Evolutionary conservation across 2,113 vertebrate species (phyloP), one percentile per base, ranked within the genome.

Genomic region (Hystrix cristata): DNA sequence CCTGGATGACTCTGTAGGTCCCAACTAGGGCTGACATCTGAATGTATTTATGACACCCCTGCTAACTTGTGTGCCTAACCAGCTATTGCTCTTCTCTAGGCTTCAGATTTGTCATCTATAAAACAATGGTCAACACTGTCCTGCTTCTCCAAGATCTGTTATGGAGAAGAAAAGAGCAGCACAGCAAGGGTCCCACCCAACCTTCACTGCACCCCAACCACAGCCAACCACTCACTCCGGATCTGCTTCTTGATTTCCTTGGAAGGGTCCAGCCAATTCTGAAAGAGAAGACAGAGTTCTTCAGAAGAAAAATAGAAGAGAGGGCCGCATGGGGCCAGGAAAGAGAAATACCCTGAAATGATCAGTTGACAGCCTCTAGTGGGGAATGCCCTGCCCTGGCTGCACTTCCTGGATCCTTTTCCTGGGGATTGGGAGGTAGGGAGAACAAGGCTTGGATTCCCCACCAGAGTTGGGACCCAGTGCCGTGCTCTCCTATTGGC

Each of bases 201-300:
- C 84, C 82, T 43, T 27, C 53, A n/a, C 65, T 18, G 1, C 5
- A 6, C 16, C 43, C 57, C 87, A 79, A 19, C 27, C 82, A 23
- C 21, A 1, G 74, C 53, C 0, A 4, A 64, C 94, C 90, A 99
- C 99, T 99, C 98, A 99, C 99, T 99, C 98, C 99, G 99, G 98
- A 99, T 99, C 98, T 99, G 99, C 98, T 99, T 99, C 99, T 99
- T 99, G 98, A 99, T 99, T 98, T 99, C 99, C 98, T 99, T 99
- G 98, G 99, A 99, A 74, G 99, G 99, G 97, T 99, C 99, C 98
- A 99, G 98, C 99, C 99, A 99, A 97, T 99, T 99, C 99, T 99
- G 98, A 92, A 99, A 98, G 11, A 98, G 92, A 98, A 98, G 84
- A 91, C 1, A 97, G 7, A 96, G 76, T 15, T 81, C 64, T 85